These are phyloP conservation scores for Otis tarda DNA, from an alignment of 2,113 vertebrate genomes.

Conservation along the genomic window DNA sequence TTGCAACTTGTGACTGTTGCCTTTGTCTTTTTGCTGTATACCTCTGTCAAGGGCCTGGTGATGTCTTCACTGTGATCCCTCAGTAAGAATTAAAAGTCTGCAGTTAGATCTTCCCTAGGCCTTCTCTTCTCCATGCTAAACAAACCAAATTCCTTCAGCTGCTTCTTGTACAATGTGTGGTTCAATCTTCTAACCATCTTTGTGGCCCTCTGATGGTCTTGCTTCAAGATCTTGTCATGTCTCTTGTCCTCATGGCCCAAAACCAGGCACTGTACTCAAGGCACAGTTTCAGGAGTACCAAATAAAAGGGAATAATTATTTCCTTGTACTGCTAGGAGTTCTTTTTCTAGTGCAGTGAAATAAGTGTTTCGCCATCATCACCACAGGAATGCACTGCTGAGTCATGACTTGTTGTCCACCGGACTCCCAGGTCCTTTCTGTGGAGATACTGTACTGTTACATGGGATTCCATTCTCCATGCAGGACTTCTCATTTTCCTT, in stretches of 20 bases:
- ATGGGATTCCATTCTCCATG: not conserved
- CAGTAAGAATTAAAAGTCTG: not conserved
- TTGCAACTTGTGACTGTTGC: not conserved
- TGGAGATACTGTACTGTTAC: not conserved
- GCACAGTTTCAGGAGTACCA: not conserved
- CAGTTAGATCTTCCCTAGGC: fast-evolving
- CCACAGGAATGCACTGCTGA: not conserved
- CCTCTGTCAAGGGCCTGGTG: not conserved
- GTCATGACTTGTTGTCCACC: fast-evolving
- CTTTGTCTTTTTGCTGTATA: not conserved
- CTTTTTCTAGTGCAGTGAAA: not conserved
- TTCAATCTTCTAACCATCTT: not conserved
- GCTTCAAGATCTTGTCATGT: not conserved
- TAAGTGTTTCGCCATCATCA: not conserved
- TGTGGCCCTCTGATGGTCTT: not conserved
- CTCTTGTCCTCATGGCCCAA: not conserved
- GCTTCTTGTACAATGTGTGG: not conserved
- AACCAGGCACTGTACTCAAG: not conserved
- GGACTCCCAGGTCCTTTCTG: not conserved
- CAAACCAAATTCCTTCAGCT: not conserved
- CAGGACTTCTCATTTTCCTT: not conserved
- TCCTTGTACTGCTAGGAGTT: not conserved
- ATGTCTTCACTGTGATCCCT: not conserved
- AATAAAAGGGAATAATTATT: not conserved
- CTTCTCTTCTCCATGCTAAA: not conserved